Percentiles rank a stretch among this genome's conserved stretches.
Evolutionary conservation across 2,113 vertebrate species (phyloP).

Genomic region (Mesitornis unicolor): DNA sequence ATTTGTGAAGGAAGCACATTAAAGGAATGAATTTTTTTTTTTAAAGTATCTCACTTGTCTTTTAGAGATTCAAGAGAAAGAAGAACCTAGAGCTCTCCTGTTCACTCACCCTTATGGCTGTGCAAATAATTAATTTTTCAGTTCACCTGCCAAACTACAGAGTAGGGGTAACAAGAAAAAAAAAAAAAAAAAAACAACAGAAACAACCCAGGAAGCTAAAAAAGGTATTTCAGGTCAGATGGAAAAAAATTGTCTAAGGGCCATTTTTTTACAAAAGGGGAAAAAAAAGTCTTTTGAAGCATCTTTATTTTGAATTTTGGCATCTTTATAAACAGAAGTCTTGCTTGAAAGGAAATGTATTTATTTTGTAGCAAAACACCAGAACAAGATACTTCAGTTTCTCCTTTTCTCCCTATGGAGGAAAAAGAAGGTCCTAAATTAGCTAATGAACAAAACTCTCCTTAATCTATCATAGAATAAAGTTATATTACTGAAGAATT

Average conservation of each 20-base stretch:
- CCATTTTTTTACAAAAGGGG: background rate
- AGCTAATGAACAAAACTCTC: background rate
- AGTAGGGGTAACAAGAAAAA: background rate
- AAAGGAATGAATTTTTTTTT: background rate
- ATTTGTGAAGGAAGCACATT: background rate
- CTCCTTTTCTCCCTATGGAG: background rate
- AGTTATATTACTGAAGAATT: background rate
- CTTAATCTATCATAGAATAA: background rate
- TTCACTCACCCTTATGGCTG: background rate
- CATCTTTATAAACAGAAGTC: background rate
- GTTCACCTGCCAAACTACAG: background rate
- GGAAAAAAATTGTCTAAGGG: background rate
- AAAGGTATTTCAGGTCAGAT: background rate
- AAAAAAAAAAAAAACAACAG: background rate
- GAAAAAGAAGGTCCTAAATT: background rate
- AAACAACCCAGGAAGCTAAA: background rate
- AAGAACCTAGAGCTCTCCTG: background rate
- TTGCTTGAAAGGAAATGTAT: background rate
- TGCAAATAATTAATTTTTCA: constrained; percentile 31
- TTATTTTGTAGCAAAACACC: background rate
- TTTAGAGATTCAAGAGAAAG: background rate
- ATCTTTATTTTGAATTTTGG: background rate
- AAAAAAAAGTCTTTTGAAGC: background rate
- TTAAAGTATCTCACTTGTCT: background rate
- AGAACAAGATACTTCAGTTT: background rate